Conservation (phyloP, 2,113 vertebrate genomes). For the Hippocampus barbouri region DNA sequence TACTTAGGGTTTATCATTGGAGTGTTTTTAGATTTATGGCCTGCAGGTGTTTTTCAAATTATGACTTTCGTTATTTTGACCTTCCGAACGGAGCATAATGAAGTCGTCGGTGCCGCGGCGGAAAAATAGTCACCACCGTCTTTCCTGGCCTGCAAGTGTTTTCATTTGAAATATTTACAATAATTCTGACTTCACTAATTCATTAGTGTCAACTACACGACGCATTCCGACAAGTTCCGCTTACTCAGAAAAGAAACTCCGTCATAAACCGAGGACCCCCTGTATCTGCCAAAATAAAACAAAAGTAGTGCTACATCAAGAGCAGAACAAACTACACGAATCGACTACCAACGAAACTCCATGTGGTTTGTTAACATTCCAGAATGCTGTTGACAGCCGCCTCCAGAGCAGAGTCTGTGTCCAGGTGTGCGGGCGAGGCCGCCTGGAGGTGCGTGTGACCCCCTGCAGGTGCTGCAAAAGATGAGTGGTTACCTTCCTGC, state of each 20-base stretch:
- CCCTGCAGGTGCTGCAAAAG: constrained; percentile 31
- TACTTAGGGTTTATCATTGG: not conserved
- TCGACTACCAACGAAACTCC: constrained; percentile 4
- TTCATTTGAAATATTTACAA: not conserved
- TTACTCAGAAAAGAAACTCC: not conserved
- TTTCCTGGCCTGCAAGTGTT: not conserved
- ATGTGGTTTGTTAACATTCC: constrained; percentile 82
- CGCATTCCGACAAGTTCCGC: not conserved
- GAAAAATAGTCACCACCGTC: not conserved
- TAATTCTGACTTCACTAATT: not conserved
- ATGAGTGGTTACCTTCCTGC: constrained; percentile 51
- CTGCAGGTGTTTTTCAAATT: not conserved
- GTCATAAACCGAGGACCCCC: not conserved
- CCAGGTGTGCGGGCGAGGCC: constrained; percentile 33
- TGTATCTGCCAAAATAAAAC: not conserved
- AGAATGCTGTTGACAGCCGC: constrained; percentile 99
- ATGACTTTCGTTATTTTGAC: not conserved
- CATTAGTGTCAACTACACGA: not conserved
- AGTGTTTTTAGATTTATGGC: not conserved
- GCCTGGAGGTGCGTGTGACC: constrained; percentile 44
- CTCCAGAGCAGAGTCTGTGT: constrained; percentile 96
- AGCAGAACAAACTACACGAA: not conserved
- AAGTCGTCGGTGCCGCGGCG: too few species aligned
- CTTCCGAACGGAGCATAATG: not conserved
- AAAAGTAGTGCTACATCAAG: constrained; percentile 7